These are phyloP conservation scores for Micrasema minimum DNA, from an alignment of 1,140 invertebrate genomes.

Conservation along the genomic window DNA sequence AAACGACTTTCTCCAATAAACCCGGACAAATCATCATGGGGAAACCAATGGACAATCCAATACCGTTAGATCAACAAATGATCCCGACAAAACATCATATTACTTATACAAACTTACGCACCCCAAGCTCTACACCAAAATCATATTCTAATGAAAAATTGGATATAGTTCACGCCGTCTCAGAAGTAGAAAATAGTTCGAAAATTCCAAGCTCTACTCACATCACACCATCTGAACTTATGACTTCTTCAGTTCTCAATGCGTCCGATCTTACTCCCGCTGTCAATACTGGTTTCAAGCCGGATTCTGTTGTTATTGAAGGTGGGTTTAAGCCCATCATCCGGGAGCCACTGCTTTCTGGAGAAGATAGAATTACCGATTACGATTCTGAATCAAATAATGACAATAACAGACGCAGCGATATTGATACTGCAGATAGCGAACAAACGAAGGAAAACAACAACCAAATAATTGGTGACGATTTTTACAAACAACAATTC, in stretches of 20 bases:
- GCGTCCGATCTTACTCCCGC: slow-evolving; percentile 61
- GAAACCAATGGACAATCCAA: slow-evolving; percentile 64
- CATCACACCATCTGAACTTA: slow-evolving; percentile 65
- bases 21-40: slow-evolving; percentile 65
- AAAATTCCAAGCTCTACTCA: slow-evolving; percentile 53
- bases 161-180: slow-evolving; percentile 48
- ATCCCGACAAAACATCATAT: slow-evolving; percentile 58
- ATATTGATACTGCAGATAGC: slow-evolving; percentile 64
- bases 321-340: slow-evolving; percentile 85
- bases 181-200: slow-evolving; percentile 52
- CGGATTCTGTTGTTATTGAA: slow-evolving; percentile 82
- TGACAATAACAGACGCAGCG: slow-evolving; percentile 65
- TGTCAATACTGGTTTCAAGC: slow-evolving; percentile 81
- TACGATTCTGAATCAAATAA: slow-evolving; percentile 61
- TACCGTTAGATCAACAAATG: slow-evolving; percentile 64
- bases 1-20: slow-evolving; percentile 57
- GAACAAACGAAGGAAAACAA: slow-evolving; percentile 65
- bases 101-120: slow-evolving; percentile 45
- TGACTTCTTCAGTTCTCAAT: slow-evolving; percentile 59
- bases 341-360: slow-evolving; percentile 66
- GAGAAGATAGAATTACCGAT: slow-evolving; percentile 66
- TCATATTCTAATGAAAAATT: slow-evolving; percentile 39
- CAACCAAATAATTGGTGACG: slow-evolving; percentile 49
- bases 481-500: slow-evolving; percentile 60
- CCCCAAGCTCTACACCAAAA: slow-evolving; percentile 51